Conservation (phyloP, 2,888 invertebrate genomes). For the Tridacna crocea region DNA sequence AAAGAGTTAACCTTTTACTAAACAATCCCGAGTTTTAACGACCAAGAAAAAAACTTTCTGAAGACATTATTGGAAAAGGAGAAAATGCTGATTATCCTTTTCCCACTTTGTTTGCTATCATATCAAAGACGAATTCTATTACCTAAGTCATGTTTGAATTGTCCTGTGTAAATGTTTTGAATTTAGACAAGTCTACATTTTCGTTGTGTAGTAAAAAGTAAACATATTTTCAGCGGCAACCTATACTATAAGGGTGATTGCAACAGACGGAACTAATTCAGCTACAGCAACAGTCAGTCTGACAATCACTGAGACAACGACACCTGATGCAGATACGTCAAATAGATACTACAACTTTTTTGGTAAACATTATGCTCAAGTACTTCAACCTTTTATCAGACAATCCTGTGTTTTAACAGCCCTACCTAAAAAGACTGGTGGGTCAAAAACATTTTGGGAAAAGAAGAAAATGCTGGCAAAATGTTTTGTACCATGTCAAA, state of each 20-base stretch:
- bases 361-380: conserved; percentile 22
- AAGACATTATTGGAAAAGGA: no score
- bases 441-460: not conserved
- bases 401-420: not conserved
- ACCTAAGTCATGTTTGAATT: no score
- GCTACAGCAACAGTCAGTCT: conserved; percentile 31
- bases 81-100: no score
- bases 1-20: no score
- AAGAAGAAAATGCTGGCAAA: not conserved
- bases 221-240: conserved; percentile 28
- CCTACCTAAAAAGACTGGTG: not conserved
- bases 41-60: no score
- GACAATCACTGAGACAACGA: conserved; percentile 14
- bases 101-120: no score
- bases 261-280: conserved; percentile 28
- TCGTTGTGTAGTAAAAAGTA: no score
- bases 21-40: no score
- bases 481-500: not conserved
- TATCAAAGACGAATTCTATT: no score
- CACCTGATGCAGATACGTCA: conserved; percentile 2
- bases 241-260: conserved; percentile 23
- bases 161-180: no score
- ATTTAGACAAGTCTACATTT: no score
- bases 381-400: not conserved
- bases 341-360: conserved; percentile 44